phyloP scores from a whole-genome alignment of 2,797 vertebrate species.

The Sebastes matsubarae region DNA sequence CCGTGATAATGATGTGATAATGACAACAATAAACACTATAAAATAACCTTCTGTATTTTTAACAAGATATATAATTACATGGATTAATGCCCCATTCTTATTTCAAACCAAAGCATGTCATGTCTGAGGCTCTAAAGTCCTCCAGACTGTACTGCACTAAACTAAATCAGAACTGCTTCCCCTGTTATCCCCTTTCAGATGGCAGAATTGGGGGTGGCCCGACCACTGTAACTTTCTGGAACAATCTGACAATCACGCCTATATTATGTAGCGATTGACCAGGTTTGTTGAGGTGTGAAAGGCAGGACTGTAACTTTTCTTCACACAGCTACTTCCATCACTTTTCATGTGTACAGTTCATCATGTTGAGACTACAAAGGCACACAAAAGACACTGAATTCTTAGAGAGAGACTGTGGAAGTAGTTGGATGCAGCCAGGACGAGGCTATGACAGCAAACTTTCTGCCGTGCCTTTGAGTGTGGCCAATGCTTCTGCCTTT shows the following conservation, averaged over 20 bases:
- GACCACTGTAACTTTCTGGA: not conserved
- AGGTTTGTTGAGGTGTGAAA: not conserved
- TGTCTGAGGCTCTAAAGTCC: not conserved
- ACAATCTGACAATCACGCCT: too few relatives aligned
- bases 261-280: too few relatives aligned
- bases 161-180: not conserved
- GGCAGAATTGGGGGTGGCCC: not conserved
- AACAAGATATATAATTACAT: not conserved
- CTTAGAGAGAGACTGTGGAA: too few relatives aligned
- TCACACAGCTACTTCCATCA: not conserved
- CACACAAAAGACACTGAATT: not conserved
- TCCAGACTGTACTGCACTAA: not conserved
- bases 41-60: not conserved
- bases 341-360: not conserved
- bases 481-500: not conserved
- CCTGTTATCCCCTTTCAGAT: too few relatives aligned
- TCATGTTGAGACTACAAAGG: not conserved
- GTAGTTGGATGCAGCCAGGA: too few relatives aligned
- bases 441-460: too few relatives aligned
- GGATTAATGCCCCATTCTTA: not conserved
- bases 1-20: not conserved
- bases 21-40: not conserved
- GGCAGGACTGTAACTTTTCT: not conserved
- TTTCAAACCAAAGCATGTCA: not conserved
- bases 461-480: not conserved